Conservation (phyloP, 2,888 invertebrate genomes). For the Lepetodrilus schrolli region DNA sequence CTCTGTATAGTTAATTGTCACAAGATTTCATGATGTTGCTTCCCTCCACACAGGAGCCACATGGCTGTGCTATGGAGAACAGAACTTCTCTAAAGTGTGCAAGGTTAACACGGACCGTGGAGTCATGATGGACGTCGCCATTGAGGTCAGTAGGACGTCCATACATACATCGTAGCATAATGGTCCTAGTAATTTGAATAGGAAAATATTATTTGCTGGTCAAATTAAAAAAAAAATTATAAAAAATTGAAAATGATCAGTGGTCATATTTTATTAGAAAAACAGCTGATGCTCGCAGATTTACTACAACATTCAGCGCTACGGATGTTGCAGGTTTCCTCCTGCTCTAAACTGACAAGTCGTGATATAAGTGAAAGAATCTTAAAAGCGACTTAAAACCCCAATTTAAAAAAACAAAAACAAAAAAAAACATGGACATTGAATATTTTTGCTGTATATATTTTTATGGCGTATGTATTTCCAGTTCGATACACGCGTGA, state of each 20-base stretch:
- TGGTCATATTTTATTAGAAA: too few relatives aligned
- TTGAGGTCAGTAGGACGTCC: slow-evolving; percentile 63
- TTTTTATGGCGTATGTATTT: background rate
- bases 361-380: background rate
- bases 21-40: too few relatives aligned
- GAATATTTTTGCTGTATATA: background rate
- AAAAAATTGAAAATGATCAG: too few relatives aligned
- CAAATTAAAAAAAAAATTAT: background rate
- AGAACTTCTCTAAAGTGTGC: slow-evolving; percentile 68
- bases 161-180: background rate
- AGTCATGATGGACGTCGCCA: slow-evolving; percentile 70
- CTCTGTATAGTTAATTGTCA: too few relatives aligned
- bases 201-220: background rate
- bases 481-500: slow-evolving; percentile 77
- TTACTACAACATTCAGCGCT: too few relatives aligned
- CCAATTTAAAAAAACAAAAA: background rate
- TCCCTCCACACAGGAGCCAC: slow-evolving; percentile 71
- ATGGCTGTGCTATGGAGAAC: slow-evolving; percentile 75
- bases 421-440: background rate
- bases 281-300: too few relatives aligned
- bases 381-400: background rate
- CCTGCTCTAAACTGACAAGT: background rate
- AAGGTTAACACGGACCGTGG: slow-evolving; percentile 71
- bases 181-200: background rate
- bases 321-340: too few relatives aligned